Percentiles rank a stretch among this genome's conserved stretches.
Conservation (phyloP, 2,888 invertebrate genomes). For the Lepidocyrtinus sp. region DNA sequence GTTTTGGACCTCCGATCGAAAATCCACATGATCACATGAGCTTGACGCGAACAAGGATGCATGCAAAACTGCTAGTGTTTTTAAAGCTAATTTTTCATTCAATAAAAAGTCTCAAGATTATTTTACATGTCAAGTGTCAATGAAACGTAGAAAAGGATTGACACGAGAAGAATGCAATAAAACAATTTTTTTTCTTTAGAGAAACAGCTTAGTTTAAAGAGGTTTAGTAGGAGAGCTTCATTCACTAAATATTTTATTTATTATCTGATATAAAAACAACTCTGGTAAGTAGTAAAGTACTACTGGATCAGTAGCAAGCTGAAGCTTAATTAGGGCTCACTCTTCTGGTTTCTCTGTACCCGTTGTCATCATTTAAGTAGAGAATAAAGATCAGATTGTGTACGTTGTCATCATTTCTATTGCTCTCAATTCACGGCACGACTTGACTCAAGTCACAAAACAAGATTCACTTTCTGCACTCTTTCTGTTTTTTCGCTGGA, state of each 20-base stretch:
- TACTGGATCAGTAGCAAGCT: constrained; percentile 15
- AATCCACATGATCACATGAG: too few relatives aligned
- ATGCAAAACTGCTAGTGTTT: too few relatives aligned
- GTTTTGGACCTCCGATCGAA: too few relatives aligned
- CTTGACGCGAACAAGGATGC: too few relatives aligned
- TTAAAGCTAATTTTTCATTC: constrained; percentile 15
- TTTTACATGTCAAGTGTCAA: constrained; percentile 13
- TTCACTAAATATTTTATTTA: constrained; percentile 13
- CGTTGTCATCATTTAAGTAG: constrained; percentile 1
- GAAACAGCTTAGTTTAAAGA: not conserved
- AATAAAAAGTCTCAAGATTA: not conserved
- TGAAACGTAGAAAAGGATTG: constrained; percentile 9
- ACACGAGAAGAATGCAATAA: constrained; percentile 18
- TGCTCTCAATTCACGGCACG: constrained; percentile 18
- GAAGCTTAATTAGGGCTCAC: constrained; percentile 15
- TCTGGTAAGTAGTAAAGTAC: constrained; percentile 2
- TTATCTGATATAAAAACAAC: constrained; percentile 14
- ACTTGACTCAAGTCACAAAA: too few relatives aligned
- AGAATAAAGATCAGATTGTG: constrained; percentile 8
- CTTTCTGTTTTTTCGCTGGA: not conserved
- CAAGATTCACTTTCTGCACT: constrained; percentile 4
- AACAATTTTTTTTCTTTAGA: not conserved
- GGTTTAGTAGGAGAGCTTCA: not conserved
- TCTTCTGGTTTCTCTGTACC: constrained; percentile 11
- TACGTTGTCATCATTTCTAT: constrained; percentile 3